These are phyloP conservation scores for Mythimna albipuncta DNA, from an alignment of 2,888 invertebrate species.

Conservation along the genomic window DNA sequence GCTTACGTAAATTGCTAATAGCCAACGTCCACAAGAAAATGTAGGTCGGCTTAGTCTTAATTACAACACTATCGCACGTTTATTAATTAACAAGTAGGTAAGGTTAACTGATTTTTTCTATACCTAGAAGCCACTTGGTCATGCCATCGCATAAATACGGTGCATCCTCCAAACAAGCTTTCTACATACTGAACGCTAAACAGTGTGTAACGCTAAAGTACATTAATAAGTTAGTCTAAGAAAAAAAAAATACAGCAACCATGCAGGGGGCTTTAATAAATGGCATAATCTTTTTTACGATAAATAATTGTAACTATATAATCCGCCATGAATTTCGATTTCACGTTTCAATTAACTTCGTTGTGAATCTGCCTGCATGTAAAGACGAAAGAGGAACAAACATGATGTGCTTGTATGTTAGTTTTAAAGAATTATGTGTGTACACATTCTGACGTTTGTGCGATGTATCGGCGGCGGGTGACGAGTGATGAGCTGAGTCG, in stretches of 20 bases:
- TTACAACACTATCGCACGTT: conserved; percentile 12
- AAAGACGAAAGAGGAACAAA: conserved; percentile 1
- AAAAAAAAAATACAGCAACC: background rate
- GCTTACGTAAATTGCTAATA: background rate
- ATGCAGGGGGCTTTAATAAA: background rate
- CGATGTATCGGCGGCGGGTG: conserved; percentile 36
- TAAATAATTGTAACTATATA: background rate
- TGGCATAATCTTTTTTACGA: background rate
- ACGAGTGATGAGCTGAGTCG: conserved; percentile 41
- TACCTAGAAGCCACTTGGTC: background rate
- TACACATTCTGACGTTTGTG: conserved; percentile 30
- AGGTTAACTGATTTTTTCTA: background rate
- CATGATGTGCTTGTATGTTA: conserved; percentile 13
- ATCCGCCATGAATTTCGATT: background rate
- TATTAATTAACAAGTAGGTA: background rate
- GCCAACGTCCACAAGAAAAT: background rate
- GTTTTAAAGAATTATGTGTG: conserved; percentile 49
- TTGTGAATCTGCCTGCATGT: background rate
- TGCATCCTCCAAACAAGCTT: background rate
- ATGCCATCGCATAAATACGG: no score
- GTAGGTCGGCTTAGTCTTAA: conserved; percentile 9
- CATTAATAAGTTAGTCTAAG: no score
- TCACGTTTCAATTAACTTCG: conserved; percentile 9
- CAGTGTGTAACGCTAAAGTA: background rate
- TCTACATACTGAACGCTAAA: background rate